These are phyloP conservation scores for Glareola pratincola DNA, from an alignment of 2,113 vertebrate species.

Conservation along the genomic window DNA sequence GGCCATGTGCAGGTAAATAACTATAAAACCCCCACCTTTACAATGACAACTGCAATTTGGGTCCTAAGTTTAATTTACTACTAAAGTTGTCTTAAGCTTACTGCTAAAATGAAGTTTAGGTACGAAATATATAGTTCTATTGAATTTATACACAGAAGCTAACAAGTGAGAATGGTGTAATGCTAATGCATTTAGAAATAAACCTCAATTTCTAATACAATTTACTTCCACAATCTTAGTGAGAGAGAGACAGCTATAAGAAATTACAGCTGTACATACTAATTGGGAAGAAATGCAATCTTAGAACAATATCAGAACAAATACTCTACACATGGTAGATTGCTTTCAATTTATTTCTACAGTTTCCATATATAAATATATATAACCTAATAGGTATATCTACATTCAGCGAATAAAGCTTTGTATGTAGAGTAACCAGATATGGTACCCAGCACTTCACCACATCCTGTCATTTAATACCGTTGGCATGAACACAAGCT, in stretches of 20 bases:
- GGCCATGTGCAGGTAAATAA: neutral
- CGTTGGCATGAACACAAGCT: constrained; percentile 24
- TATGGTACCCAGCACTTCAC: constrained; percentile 18
- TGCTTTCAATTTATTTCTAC: constrained; percentile 46
- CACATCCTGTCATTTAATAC: constrained; percentile 72
- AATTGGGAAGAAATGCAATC: constrained; percentile 50
- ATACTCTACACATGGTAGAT: constrained; percentile 1
- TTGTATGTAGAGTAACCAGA: constrained; percentile 55
- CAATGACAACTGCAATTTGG: neutral
- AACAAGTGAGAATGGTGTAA: neutral
- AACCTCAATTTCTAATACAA: constrained; percentile 30
- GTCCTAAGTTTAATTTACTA: neutral
- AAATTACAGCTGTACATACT: constrained; percentile 19
- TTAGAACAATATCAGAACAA: constrained; percentile 43
- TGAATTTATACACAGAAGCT: neutral
- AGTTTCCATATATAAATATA: neutral
- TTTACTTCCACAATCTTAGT: constrained; percentile 13
- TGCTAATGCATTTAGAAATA: constrained; percentile 20
- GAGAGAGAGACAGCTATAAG: constrained; percentile 43
- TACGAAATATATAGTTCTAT: neutral
- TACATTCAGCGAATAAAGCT: constrained; percentile 19
- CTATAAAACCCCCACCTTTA: neutral
- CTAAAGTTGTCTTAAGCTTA: neutral
- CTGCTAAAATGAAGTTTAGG: neutral
- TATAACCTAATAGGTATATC: neutral